Evolutionary conservation across 1,140 invertebrate genomes (phyloP).

Genomic region (Formica selysi): DNA sequence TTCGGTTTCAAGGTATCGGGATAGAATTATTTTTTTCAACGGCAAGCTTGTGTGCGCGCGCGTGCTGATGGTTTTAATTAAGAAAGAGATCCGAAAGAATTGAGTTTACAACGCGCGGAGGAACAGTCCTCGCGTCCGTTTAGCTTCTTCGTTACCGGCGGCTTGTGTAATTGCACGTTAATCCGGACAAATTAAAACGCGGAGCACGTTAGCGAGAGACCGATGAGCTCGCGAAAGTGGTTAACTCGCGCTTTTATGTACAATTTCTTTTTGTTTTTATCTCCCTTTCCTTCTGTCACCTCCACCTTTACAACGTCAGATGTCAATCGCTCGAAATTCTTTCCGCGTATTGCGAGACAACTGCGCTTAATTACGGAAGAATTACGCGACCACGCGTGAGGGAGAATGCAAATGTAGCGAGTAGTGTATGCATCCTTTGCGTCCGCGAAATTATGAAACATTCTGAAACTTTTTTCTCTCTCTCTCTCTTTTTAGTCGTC

Average conservation of each 20-base stretch:
- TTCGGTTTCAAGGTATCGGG: not conserved
- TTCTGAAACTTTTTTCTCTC: not conserved
- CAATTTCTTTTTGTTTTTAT: not conserved
- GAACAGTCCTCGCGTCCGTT: too few species aligned
- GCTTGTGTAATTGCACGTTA: conserved; percentile 43
- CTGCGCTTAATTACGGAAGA: conserved; percentile 44
- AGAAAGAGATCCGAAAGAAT: conserved; percentile 7
- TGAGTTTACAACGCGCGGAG: conserved; percentile 2
- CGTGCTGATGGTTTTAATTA: conserved; percentile 34
- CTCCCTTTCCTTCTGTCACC: not conserved
- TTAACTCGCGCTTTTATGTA: not conserved
- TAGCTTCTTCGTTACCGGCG: not conserved
- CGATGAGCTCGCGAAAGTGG: not conserved
- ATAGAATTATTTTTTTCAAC: conserved; percentile 5
- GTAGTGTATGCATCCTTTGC: conserved; percentile 2
- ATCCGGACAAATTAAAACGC: conserved; percentile 49
- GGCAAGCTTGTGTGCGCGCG: not conserved
- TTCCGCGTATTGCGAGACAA: not conserved
- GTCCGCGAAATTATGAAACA: conserved; percentile 41
- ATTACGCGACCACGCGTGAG: not conserved
- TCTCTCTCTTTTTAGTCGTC: conserved; percentile 14
- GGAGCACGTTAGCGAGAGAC: not conserved
- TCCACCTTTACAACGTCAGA: not conserved
- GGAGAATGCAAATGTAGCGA: not conserved
- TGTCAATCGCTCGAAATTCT: conserved; percentile 17